Evolutionary conservation across 2,888 invertebrate genomes (phyloP).

Genomic region (Microdon myrmicae): DNA sequence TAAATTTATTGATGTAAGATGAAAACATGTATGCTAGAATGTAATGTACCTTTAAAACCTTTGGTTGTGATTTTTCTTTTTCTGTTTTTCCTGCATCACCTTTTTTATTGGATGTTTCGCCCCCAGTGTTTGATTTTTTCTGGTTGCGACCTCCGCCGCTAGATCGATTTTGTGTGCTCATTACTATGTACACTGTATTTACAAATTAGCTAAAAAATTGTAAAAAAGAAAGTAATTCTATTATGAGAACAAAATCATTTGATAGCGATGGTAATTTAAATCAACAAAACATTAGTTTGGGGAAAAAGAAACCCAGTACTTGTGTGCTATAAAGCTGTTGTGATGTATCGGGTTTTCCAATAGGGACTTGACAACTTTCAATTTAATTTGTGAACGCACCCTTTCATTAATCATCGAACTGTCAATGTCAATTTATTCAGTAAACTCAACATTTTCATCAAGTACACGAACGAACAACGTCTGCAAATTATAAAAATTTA

Average conservation of each 20-base stretch:
- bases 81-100: constrained; percentile 72
- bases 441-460: no score
- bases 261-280: no score
- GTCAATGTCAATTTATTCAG: no score
- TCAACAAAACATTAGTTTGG: no score
- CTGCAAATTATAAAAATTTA: no score
- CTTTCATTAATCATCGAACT: no score
- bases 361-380: no score
- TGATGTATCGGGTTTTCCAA: no score
- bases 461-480: no score
- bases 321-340: no score
- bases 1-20: neutral
- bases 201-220: constrained; percentile 63
- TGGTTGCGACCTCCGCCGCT: constrained; percentile 65
- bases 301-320: no score
- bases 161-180: constrained; percentile 68
- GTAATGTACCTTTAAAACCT: constrained; percentile 58
- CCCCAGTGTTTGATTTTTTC: constrained; percentile 64
- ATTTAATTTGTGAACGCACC: no score
- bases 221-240: constrained; percentile 3
- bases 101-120: constrained; percentile 68
- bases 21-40: neutral
- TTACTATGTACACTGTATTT: constrained; percentile 68
- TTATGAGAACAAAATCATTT: neutral
- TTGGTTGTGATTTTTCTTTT: constrained; percentile 71